These are phyloP conservation scores for Belonocnema kinseyi DNA, from an alignment of 1,140 invertebrate species.

Conservation along the genomic window DNA sequence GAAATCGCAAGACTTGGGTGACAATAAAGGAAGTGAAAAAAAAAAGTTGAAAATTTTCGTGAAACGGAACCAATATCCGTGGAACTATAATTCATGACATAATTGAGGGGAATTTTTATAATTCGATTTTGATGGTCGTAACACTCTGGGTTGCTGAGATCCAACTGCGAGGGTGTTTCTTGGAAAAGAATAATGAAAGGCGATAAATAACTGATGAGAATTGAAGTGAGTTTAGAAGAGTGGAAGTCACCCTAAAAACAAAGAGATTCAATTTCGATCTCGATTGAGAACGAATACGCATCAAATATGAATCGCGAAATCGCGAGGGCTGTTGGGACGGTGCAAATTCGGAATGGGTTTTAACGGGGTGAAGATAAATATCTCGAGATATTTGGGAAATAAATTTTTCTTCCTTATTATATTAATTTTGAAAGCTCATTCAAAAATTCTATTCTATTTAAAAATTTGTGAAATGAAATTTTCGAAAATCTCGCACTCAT, in stretches of 20 bases:
- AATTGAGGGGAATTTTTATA: slow-evolving; percentile 48
- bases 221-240: slow-evolving; percentile 43
- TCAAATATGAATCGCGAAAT: slow-evolving; percentile 53
- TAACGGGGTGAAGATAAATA: slow-evolving; percentile 8
- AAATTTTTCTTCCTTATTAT: too few species aligned
- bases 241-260: slow-evolving; percentile 33
- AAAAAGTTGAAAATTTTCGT: neutral
- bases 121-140: slow-evolving; percentile 50
- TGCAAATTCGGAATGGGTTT: neutral
- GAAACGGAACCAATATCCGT: slow-evolving; percentile 46
- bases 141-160: slow-evolving; percentile 44
- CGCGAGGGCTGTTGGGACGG: neutral
- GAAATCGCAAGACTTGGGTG: slow-evolving; percentile 43
- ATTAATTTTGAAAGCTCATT: too few species aligned
- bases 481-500: too few species aligned
- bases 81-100: slow-evolving; percentile 52
- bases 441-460: too few species aligned
- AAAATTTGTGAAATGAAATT: too few species aligned
- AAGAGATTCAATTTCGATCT: slow-evolving; percentile 48
- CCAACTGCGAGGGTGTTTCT: slow-evolving; percentile 36
- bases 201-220: slow-evolving; percentile 68
- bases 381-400: neutral
- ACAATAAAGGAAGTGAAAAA: neutral
- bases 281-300: slow-evolving; percentile 52
- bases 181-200: slow-evolving; percentile 60